Conservation (phyloP, 1,140 invertebrate species). For the Trypoxylus dichotomus region DNA sequence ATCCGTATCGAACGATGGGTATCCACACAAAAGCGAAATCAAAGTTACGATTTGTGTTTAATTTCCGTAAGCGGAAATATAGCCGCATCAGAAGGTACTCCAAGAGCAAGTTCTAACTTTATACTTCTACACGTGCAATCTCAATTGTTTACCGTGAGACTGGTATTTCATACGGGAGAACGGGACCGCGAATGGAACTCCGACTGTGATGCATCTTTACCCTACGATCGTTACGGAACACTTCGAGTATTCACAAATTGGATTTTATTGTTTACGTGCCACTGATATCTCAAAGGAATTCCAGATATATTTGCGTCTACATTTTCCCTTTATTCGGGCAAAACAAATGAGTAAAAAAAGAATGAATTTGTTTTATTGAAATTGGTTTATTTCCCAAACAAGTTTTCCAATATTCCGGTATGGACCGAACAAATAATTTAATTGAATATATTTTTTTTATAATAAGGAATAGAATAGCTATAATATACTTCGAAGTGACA, state of each 20-base stretch:
- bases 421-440: too few species aligned
- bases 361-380: too few species aligned
- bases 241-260: background rate
- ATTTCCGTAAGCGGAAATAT: background rate
- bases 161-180: background rate
- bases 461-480: too few species aligned
- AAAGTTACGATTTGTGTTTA: background rate
- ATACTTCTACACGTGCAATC: background rate
- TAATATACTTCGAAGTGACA: too few species aligned
- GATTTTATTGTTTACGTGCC: background rate
- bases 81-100: background rate
- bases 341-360: background rate
- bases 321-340: background rate
- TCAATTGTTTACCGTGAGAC: background rate
- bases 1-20: background rate
- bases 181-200: background rate
- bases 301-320: background rate
- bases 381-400: too few species aligned
- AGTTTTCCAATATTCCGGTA: too few species aligned
- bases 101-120: background rate
- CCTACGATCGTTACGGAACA: background rate
- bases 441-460: too few species aligned
- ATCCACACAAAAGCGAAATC: background rate
- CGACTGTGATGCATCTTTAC: background rate
- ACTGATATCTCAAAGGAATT: background rate